Evolutionary conservation across 2,113 vertebrate genomes (phyloP), one percentile per base, ranked within the genome.

Genomic region (Mus pahari): DNA sequence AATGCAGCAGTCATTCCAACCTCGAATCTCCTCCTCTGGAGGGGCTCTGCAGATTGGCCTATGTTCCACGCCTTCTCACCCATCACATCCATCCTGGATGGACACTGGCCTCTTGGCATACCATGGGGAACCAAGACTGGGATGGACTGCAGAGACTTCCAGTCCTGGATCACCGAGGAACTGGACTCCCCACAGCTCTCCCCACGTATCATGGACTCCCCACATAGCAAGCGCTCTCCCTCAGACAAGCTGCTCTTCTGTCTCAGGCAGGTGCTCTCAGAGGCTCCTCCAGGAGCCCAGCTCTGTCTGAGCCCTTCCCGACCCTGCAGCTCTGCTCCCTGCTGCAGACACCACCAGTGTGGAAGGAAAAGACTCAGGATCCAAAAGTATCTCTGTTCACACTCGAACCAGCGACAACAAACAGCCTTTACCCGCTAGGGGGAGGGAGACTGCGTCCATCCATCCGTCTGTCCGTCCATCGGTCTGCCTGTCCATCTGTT

Each of bases 81-180:
- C n/a, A 1, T 73, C 28, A 48, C 6, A 4, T 9, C 62, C 3
- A 0, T 70, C 5, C 11, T 3, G 24, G 39, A 33, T 16, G 3
- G 1, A 26, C 0, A 36, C 58, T 1, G 0, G 64, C 33, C 39
- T 39, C 45, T 0, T 1, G 5, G 17, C 3, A 42, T 5, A 0
- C 28, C 17, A 26, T 36, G 0, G 3, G 58, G 78, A 0, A 5
- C 77, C 53, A n/a, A 87, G n/a, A 70, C 75, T 10, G 58, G 1
- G 7, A n/a, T 50, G 0, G 16, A 33, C 39, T 4, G 7, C 28
- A 2, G 64, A 19, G 14, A 33, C 10, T 8, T 64, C 33, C 0
- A 0, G 28, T 4, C 78, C 11, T 0, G 16, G 5, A 26, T n/a
- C 48, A 19, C 5, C 0, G 36, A 5, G 42, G 42, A 45, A 48